phyloP scores from a whole-genome alignment of 2,888 invertebrate species.

The Meloe dianella region DNA sequence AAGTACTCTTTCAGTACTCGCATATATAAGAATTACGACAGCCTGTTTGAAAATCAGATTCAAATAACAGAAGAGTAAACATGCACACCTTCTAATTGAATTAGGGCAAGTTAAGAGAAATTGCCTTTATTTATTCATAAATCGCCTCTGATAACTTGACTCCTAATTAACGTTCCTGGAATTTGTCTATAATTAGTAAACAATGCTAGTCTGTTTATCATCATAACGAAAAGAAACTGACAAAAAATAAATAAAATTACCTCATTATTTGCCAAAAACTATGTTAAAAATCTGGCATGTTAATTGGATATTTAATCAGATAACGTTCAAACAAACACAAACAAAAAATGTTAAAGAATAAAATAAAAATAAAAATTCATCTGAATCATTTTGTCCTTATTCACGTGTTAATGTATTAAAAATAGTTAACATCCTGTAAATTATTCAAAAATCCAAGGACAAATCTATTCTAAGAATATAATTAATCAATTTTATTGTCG shows the following conservation, averaged over 20 bases:
- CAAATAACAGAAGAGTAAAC: no score
- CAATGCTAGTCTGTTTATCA: not conserved
- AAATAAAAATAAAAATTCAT: constrained; percentile 18
- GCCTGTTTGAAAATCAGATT: no score
- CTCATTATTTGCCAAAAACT: constrained; percentile 5
- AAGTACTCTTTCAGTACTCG: no score
- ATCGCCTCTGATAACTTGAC: not conserved
- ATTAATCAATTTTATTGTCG: constrained; percentile 11
- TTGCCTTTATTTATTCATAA: not conserved
- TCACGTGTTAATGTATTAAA: constrained; percentile 31
- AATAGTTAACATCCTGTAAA: constrained; percentile 32
- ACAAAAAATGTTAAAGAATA: no score
- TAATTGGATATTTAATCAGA: not conserved
- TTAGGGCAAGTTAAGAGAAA: not conserved
- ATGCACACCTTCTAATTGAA: no score
- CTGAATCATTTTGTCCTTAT: constrained; percentile 26
- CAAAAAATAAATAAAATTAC: not conserved
- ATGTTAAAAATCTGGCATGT: not conserved
- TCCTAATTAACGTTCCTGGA: not conserved
- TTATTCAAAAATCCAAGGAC: constrained; percentile 30
- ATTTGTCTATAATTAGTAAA: not conserved
- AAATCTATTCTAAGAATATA: constrained; percentile 26
- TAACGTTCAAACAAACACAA: not conserved
- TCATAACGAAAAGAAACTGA: not conserved
- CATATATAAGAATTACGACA: no score